Conservation (phyloP, 2,797 vertebrate species). For the Mastacembelus armatus region DNA sequence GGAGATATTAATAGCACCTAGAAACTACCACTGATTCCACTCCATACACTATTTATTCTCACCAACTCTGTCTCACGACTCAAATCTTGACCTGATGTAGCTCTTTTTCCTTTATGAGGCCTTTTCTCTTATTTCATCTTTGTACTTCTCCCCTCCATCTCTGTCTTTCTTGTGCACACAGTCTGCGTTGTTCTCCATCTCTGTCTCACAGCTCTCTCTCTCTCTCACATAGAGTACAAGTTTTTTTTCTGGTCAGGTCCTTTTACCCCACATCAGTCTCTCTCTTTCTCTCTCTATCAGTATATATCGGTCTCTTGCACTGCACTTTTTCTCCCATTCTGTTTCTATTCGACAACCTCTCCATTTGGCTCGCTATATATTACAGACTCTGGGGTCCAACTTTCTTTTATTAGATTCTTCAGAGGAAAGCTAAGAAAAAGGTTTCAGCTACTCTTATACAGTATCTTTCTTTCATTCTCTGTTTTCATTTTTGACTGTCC, state of each 20-base stretch:
- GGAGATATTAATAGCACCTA: constrained; percentile 57
- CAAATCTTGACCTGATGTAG: constrained; percentile 34
- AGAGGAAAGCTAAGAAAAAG: constrained; percentile 35
- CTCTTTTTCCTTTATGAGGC: constrained; percentile 47
- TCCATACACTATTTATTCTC: constrained; percentile 7
- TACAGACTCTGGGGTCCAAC: constrained; percentile 47
- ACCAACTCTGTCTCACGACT: constrained; percentile 18
- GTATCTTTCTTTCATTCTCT: constrained; percentile 27
- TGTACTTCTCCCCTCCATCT: constrained; percentile 45
- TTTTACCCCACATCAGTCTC: constrained; percentile 38
- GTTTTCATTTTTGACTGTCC: constrained; percentile 42
- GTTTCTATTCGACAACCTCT: constrained; percentile 46
- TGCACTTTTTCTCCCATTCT: constrained; percentile 30
- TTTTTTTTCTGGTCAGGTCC: constrained; percentile 34
- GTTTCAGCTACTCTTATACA: constrained; percentile 16
- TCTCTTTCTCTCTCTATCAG: constrained; percentile 33
- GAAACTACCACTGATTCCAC: constrained; percentile 25
- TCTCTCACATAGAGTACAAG: constrained; percentile 28
- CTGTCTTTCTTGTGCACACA: constrained; percentile 53
- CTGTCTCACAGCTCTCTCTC: constrained; percentile 29
- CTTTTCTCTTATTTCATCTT: constrained; percentile 57
- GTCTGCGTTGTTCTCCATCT: constrained; percentile 57
- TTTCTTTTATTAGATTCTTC: constrained; percentile 60
- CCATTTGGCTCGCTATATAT: constrained; percentile 45
- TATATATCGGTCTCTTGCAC: constrained; percentile 39